These are phyloP conservation scores for Acyrthosiphon pisum DNA, from an alignment of 1,140 invertebrate species.

Conservation along the genomic window DNA sequence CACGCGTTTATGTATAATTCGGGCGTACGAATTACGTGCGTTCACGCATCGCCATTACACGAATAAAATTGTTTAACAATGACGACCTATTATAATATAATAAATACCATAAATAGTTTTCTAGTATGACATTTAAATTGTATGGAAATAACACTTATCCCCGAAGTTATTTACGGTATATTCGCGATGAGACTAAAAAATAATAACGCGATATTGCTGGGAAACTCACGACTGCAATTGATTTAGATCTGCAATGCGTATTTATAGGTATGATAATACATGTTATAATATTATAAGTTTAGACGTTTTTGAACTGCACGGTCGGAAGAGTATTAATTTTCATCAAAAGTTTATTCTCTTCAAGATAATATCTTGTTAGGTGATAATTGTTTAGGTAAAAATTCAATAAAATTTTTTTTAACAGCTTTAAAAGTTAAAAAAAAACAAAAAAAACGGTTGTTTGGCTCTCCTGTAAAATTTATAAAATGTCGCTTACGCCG, in stretches of 20 bases:
- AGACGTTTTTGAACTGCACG: too few relatives aligned
- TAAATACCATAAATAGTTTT: constrained; percentile 11
- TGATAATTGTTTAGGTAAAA: too few relatives aligned
- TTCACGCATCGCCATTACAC: background rate
- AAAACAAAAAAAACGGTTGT: too few relatives aligned
- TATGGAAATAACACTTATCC: background rate
- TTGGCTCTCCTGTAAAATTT: too few relatives aligned
- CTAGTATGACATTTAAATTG: background rate
- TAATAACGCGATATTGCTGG: background rate
- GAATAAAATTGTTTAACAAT: constrained; percentile 16
- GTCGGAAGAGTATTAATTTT: too few relatives aligned
- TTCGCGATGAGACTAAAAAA: background rate
- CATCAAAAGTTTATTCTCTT: too few relatives aligned
- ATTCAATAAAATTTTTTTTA: too few relatives aligned
- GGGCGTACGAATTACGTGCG: background rate
- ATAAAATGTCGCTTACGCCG: too few relatives aligned
- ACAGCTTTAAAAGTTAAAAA: too few relatives aligned
- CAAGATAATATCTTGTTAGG: too few relatives aligned
- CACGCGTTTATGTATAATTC: background rate
- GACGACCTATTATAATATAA: background rate
- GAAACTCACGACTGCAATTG: background rate
- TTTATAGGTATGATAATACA: too few relatives aligned
- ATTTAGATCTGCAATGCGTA: background rate
- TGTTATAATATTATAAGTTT: too few relatives aligned
- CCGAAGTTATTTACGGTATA: background rate